Conservation (phyloP, 92 coral and sea anemone genomes). For the Desmophyllum pertusum region DNA sequence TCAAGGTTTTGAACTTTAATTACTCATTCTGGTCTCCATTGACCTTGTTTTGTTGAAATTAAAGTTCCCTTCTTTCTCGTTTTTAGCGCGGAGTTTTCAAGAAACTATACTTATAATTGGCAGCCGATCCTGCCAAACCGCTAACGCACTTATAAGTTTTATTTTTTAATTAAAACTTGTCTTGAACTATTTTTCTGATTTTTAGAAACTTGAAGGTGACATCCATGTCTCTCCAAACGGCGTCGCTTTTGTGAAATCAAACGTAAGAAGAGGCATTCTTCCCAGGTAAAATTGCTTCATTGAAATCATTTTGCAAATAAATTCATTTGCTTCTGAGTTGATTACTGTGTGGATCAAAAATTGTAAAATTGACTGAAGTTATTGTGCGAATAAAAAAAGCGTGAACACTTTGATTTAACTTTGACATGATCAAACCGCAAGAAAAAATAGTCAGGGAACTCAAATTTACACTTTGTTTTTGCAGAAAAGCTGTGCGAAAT, state of each 20-base stretch:
- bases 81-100: background rate
- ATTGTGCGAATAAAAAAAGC: too few species aligned
- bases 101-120: background rate
- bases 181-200: background rate
- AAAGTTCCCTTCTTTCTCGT: background rate
- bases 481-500: too few species aligned
- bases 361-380: too few species aligned
- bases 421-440: too few species aligned
- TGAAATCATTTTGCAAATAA: background rate
- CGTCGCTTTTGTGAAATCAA: constrained; percentile 87
- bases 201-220: constrained; percentile 80
- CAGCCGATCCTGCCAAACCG: background rate
- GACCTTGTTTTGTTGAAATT: background rate
- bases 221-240: constrained; percentile 94
- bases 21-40: background rate
- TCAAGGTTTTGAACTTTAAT: constrained; percentile 62
- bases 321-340: background rate
- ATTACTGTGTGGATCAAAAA: too few species aligned
- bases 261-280: constrained; percentile 76
- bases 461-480: too few species aligned
- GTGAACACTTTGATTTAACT: too few species aligned
- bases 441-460: too few species aligned
- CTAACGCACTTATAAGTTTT: background rate
- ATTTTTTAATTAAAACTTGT: background rate
- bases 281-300: constrained; percentile 66